Conservation (phyloP, 2,113 vertebrate species). For the Benitochromis conjunctus region DNA sequence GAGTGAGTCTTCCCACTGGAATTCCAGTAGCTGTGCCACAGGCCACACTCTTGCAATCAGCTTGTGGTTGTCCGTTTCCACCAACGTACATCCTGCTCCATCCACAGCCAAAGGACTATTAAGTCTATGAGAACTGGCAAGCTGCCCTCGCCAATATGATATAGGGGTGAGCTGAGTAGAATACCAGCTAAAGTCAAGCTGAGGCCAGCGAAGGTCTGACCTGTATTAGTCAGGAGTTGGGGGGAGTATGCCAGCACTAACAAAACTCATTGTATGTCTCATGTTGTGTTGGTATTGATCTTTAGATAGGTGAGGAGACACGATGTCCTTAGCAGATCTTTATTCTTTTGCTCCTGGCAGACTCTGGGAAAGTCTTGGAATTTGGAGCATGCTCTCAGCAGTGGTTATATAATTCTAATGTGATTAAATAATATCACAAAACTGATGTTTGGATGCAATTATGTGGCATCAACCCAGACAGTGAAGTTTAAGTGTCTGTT, state of each 20-base stretch:
- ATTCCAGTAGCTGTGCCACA: constrained; percentile 49
- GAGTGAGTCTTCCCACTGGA: constrained; percentile 45
- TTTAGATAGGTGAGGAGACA: neutral
- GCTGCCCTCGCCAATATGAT: constrained; percentile 31
- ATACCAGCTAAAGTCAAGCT: constrained; percentile 27
- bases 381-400: constrained; percentile 30
- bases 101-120: constrained; percentile 51
- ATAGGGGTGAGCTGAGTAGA: constrained; percentile 7
- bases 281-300: neutral
- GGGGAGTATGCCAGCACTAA: neutral
- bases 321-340: neutral
- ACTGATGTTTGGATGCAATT: constrained; percentile 27
- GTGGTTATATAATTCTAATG: constrained; percentile 12
- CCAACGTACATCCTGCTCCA: constrained; percentile 35
- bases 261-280: neutral
- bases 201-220: constrained; percentile 33
- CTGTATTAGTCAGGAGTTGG: neutral
- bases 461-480: neutral
- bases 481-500: neutral
- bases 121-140: constrained; percentile 49
- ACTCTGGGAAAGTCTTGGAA: constrained; percentile 32
- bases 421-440: constrained; percentile 5
- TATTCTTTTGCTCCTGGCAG: constrained; percentile 1
- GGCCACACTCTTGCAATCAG: constrained; percentile 56
- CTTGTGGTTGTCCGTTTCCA: constrained; percentile 51